These are phyloP conservation scores for Gallinago paraguaiae DNA, from an alignment of 2,113 vertebrate species.

Conservation along the genomic window DNA sequence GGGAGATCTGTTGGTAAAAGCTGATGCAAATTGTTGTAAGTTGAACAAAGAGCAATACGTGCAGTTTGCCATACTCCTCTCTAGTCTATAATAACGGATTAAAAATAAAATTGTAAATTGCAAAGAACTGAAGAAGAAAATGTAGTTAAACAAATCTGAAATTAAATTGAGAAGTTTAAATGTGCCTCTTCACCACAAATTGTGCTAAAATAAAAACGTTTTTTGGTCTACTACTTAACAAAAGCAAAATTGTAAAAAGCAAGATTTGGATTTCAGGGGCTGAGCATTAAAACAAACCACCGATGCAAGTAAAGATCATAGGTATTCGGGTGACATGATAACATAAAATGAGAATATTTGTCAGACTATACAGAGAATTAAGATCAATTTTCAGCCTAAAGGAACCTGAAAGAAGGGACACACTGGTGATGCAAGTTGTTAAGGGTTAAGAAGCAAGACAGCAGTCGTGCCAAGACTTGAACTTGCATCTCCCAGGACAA, in stretches of 20 bases:
- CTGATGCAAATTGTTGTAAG: neutral
- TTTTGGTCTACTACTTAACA: neutral
- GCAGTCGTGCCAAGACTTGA: neutral
- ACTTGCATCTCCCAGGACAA: neutral
- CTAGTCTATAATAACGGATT: neutral
- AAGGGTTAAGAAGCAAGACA: neutral
- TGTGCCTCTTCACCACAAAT: neutral
- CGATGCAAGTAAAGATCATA: neutral
- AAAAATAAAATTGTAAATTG: neutral
- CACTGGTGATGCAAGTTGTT: neutral
- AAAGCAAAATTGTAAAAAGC: neutral
- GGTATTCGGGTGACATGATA: neutral
- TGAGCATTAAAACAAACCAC: neutral
- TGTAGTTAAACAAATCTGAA: neutral
- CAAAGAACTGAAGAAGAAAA: neutral
- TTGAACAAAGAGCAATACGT: neutral
- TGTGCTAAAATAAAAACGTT: neutral
- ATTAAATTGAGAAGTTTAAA: neutral
- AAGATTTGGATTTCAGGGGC: neutral
- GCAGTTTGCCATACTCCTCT: neutral
- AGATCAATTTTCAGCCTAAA: neutral
- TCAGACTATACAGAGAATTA: neutral
- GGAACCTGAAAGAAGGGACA: neutral
- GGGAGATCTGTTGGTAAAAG: neutral
- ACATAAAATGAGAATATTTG: neutral